A percentile compares a stretch with the other conserved stretches of the same genome.
These are phyloP conservation scores for Drosophila neonasuta DNA, from an alignment of 2,888 invertebrate genomes.

Conservation along the genomic window DNA sequence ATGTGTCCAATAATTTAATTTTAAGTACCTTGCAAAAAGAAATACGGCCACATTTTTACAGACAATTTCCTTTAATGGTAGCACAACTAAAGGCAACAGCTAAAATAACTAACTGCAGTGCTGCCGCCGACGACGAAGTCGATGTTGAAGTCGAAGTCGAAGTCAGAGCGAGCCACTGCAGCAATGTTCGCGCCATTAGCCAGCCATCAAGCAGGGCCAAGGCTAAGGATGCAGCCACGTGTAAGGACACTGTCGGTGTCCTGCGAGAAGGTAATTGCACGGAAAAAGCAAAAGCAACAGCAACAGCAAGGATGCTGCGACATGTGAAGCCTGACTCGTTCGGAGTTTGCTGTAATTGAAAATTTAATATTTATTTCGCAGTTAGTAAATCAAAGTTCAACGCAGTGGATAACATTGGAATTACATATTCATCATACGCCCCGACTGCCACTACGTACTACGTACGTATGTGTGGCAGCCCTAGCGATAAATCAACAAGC, in stretches of 20 bases:
- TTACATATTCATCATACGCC: constrained; percentile 76
- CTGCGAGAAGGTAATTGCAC: constrained; percentile 71
- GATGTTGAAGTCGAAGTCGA: constrained; percentile 23
- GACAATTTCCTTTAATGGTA: constrained; percentile 77
- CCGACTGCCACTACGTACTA: constrained; percentile 35
- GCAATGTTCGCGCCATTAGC: constrained; percentile 58
- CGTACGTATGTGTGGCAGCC: constrained; percentile 32
- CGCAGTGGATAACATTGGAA: constrained; percentile 67
- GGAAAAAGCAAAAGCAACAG: constrained; percentile 66
- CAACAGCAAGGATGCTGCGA: constrained; percentile 31
- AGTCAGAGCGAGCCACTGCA: constrained; percentile 24
- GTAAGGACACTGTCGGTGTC: constrained; percentile 50
- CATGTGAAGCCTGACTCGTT: constrained; percentile 22
- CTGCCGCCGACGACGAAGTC: constrained; percentile 24
- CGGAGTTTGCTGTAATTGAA: constrained; percentile 63
- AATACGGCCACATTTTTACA: constrained; percentile 78
- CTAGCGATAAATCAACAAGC: constrained; percentile 70
- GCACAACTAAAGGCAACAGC: constrained; percentile 50
- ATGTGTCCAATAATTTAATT: constrained; percentile 78
- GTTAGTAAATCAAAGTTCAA: constrained; percentile 76
- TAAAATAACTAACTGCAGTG: constrained; percentile 43
- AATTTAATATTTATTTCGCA: constrained; percentile 77
- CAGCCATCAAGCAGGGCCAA: constrained; percentile 28
- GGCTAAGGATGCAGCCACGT: constrained; percentile 44
- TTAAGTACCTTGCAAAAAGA: constrained; percentile 78